Percentiles rank a stretch among this genome's conserved stretches.
phyloP scores from a whole-genome alignment of 1,140 invertebrate species.

The Amphibalanus amphitrite region DNA sequence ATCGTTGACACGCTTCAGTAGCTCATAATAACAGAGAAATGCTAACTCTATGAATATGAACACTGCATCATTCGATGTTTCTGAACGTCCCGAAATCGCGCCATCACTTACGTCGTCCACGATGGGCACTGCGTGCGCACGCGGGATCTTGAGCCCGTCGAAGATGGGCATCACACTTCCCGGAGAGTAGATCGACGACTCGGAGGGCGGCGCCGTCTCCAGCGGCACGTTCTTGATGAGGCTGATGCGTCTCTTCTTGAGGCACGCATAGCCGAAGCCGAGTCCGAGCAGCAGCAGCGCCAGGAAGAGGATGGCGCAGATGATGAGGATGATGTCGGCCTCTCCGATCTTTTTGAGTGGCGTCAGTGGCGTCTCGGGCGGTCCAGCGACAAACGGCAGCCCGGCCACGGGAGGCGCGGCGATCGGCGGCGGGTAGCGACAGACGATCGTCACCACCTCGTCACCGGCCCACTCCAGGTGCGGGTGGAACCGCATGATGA shows the following conservation, averaged over 20 bases:
- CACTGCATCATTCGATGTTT: too few relatives aligned
- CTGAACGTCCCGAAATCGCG: too few relatives aligned
- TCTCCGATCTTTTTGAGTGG: conserved; percentile 37
- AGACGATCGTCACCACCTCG: conserved; percentile 87
- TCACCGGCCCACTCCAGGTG: conserved; percentile 83
- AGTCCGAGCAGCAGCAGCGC: conserved; percentile 69
- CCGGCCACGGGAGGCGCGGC: conserved; percentile 37
- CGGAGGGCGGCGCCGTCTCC: conserved; percentile 34
- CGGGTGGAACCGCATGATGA: conserved; percentile 80
- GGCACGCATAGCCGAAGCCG: conserved; percentile 76
- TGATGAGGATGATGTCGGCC: conserved; percentile 74
- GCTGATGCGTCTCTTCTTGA: conserved; percentile 57
- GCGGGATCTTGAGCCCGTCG: conserved; percentile 65
- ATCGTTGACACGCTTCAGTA: too few relatives aligned
- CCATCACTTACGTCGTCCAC: conserved; percentile 1
- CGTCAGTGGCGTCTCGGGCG: conserved; percentile 16
- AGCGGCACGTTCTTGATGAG: conserved; percentile 58
- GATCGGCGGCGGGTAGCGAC: conserved; percentile 77
- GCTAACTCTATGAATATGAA: too few relatives aligned
- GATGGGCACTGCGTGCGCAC: conserved; percentile 41
- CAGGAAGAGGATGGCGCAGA: conserved; percentile 78
- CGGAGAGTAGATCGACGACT: conserved; percentile 61
- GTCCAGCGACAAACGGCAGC: conserved; percentile 7
- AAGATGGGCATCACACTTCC: conserved; percentile 50
- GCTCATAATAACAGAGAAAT: too few relatives aligned